These are phyloP conservation scores for Rotaria socialis DNA, from an alignment of 2,888 invertebrate genomes.

Conservation along the genomic window DNA sequence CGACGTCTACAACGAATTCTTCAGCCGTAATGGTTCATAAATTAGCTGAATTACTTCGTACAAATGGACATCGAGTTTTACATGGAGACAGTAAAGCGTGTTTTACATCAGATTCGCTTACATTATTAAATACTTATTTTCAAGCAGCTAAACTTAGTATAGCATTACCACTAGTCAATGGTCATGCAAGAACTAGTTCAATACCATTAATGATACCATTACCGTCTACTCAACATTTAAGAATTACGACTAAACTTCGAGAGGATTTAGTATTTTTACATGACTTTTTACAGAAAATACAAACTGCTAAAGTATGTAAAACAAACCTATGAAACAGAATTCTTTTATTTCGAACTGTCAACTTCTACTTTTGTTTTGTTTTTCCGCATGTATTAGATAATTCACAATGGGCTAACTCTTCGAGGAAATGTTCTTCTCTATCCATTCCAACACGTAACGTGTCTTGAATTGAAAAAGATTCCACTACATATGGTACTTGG, in stretches of 20 bases:
- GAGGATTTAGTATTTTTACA: slow-evolving; percentile 20
- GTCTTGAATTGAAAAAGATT: slow-evolving; percentile 23
- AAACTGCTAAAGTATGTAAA: background rate
- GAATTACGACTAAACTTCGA: background rate
- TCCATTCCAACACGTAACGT: background rate
- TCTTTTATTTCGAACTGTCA: too few relatives aligned
- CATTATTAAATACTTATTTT: slow-evolving; percentile 2
- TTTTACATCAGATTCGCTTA: background rate
- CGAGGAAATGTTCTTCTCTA: slow-evolving; percentile 12
- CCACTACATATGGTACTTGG: slow-evolving; percentile 6
- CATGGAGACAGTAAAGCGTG: slow-evolving; percentile 27
- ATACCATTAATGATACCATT: background rate
- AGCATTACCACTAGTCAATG: background rate
- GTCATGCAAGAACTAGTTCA: background rate
- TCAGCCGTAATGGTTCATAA: background rate
- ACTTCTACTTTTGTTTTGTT: background rate
- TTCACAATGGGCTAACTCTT: background rate
- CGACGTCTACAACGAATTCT: background rate
- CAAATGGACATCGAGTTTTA: slow-evolving; percentile 28
- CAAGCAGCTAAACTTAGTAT: background rate
- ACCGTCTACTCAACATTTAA: background rate
- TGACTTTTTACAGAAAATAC: slow-evolving; percentile 24
- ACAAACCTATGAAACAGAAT: too few relatives aligned
- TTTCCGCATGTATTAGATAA: background rate
- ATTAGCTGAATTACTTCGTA: slow-evolving; percentile 6